A percentile compares a stretch with the other conserved stretches of the same genome.
Evolutionary conservation across 2,888 invertebrate species (phyloP).

Genomic region (Diarsia dahlii): DNA sequence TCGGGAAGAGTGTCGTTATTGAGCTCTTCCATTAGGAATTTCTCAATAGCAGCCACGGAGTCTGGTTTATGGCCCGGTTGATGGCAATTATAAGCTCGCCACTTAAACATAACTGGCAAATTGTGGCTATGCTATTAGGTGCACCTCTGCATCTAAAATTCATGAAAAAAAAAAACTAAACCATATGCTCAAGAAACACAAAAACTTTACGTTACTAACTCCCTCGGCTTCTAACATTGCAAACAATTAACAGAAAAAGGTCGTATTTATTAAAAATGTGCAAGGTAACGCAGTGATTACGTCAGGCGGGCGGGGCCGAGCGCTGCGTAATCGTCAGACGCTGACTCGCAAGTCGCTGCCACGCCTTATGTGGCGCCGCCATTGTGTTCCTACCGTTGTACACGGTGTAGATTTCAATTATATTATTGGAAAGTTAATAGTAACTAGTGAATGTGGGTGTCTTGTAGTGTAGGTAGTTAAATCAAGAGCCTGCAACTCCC

Average conservation of each 20-base stretch:
- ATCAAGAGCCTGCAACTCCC: background rate
- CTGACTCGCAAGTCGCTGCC: slow-evolving; percentile 83
- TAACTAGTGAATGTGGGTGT: background rate
- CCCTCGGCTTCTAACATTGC: slow-evolving; percentile 22
- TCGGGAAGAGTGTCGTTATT: no score
- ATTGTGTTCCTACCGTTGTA: slow-evolving; percentile 44
- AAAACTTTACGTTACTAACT: slow-evolving; percentile 14
- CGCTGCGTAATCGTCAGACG: slow-evolving; percentile 80
- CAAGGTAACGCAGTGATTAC: slow-evolving; percentile 80
- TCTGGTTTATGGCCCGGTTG: no score
- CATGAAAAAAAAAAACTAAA: no score
- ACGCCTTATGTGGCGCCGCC: slow-evolving; percentile 66
- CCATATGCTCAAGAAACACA: background rate
- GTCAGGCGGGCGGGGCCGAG: slow-evolving; percentile 76
- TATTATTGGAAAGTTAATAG: slow-evolving; percentile 25
- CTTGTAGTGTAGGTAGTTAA: background rate
- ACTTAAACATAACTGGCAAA: no score
- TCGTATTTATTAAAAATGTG: slow-evolving; percentile 82
- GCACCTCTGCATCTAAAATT: no score
- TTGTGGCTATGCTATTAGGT: no score
- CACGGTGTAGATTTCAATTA: slow-evolving; percentile 51
- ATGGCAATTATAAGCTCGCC: no score
- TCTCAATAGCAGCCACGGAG: no score
- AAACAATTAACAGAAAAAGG: slow-evolving; percentile 70
- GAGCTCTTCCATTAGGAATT: no score